Conservation (phyloP, 2,797 vertebrate species). For the Pantherophis vulpinus region DNA sequence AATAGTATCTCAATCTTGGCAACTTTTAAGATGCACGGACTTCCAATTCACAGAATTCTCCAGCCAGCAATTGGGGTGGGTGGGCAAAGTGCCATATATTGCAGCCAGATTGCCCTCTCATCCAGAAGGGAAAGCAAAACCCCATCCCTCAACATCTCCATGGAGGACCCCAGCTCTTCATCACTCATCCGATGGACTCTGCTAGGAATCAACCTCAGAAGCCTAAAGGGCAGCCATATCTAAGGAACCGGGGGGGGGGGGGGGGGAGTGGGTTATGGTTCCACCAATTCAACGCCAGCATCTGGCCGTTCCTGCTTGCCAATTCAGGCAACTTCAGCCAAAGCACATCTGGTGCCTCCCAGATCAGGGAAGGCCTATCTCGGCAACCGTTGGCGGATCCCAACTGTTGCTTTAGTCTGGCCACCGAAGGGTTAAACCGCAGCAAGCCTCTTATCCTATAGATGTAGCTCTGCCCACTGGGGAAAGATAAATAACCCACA, state of each 20-base stretch:
- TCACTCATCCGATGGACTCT: background rate
- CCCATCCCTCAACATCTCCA: background rate
- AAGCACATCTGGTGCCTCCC: background rate
- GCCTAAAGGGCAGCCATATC: background rate
- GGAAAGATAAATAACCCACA: slow-evolving; percentile 64
- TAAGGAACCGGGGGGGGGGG: too few species aligned
- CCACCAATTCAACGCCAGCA: background rate
- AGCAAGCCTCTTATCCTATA: slow-evolving; percentile 54
- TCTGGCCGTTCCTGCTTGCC: background rate
- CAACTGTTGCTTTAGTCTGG: background rate
- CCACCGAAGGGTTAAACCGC: slow-evolving; percentile 56
- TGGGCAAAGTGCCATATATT: background rate
- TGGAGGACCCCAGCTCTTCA: background rate
- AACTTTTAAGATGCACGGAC: background rate
- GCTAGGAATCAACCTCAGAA: background rate
- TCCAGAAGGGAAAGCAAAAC: background rate
- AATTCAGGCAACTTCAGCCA: background rate
- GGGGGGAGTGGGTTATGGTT: background rate
- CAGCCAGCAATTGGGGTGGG: background rate
- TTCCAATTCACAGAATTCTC: background rate
- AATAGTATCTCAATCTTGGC: background rate
- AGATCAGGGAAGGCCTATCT: background rate
- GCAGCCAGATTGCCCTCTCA: background rate
- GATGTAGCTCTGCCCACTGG: slow-evolving; percentile 52
- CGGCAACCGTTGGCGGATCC: background rate